Evolutionary conservation across 2,113 vertebrate genomes (phyloP), one percentile per base, ranked within the genome.

Genomic region (Myiopsitta monachus): DNA sequence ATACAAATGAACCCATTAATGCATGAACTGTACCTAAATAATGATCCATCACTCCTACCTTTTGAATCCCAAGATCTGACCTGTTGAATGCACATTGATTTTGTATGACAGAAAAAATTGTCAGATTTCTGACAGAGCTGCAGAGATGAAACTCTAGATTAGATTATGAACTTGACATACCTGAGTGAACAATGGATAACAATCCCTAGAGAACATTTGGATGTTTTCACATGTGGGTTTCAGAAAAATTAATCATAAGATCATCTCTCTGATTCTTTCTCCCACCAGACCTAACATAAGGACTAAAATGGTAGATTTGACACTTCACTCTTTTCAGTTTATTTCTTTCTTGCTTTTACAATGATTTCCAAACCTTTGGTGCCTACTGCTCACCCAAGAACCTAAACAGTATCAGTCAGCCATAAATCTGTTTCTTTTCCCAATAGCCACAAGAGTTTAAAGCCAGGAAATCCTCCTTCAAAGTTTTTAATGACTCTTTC

Each of bases 161-260:
- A 90, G 69, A 78, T 44, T 83, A 69, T 31, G 55, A 46, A 43
- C 27, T 78, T 62, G 19, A 81, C 68, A 88, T 93, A 92, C 76
- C 88, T 97, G 94, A 97, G 76, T 88, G 82, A 91, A 93, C 30
- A 96, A 61, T 10, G 68, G 47, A 67, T 10, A 7, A n/a, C 59
- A 78, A 64, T 69, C 88, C 88, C 81, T 95, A 10, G 15, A 92
- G 93, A 95, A 38, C 47, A 43, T 86, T 55, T 87, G 26, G 31
- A 83, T 94, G 85, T 93, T 97, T 98, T 97, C 96, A 96, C 79
- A 79, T 87, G 77, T 96, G 78, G 57, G 36, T 94, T 97, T 87
- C 54, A 89, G 57, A 77, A 89, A 96, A 97, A 96, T 95, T 77
- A 97, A 80, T 90, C 87, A 88, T 94, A 97, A 97, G 89, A 95